Evolutionary conservation across 1,140 invertebrate species (phyloP).

Genomic region (Oreohelix idahoensis): DNA sequence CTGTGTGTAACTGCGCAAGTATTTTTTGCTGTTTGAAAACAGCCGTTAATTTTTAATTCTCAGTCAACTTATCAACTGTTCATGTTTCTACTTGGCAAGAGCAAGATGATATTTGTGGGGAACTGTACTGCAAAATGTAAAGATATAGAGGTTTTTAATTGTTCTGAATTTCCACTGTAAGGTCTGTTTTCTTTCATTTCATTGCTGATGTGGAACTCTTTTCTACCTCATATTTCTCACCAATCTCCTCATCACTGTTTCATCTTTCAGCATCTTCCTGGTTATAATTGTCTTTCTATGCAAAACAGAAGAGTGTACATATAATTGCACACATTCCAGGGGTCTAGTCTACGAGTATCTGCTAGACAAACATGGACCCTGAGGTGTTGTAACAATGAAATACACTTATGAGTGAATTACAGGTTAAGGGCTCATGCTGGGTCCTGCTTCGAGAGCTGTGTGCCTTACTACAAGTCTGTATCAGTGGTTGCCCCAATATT

Average conservation of each 20-base stretch:
- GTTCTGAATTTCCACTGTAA: too few relatives aligned
- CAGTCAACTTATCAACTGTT: too few relatives aligned
- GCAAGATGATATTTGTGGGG: too few relatives aligned
- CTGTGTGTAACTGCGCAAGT: too few relatives aligned
- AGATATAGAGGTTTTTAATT: too few relatives aligned
- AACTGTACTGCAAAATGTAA: too few relatives aligned
- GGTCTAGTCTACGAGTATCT: neutral
- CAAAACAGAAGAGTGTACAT: conserved; percentile 25
- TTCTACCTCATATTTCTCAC: neutral
- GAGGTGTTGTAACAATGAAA: neutral
- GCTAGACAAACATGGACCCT: neutral
- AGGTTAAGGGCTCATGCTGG: neutral
- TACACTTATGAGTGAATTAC: neutral
- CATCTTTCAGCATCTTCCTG: neutral
- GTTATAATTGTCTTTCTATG: conserved; percentile 13
- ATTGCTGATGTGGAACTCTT: neutral
- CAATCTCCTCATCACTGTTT: neutral
- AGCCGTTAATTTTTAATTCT: too few relatives aligned
- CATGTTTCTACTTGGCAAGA: too few relatives aligned
- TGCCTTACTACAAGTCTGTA: neutral
- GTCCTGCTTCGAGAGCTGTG: neutral
- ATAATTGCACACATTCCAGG: conserved; percentile 4
- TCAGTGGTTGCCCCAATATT: neutral
- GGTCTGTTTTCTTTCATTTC: neutral
- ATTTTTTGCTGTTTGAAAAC: too few relatives aligned